Conservation (phyloP, 1,140 invertebrate genomes). For the Sipha flava region DNA sequence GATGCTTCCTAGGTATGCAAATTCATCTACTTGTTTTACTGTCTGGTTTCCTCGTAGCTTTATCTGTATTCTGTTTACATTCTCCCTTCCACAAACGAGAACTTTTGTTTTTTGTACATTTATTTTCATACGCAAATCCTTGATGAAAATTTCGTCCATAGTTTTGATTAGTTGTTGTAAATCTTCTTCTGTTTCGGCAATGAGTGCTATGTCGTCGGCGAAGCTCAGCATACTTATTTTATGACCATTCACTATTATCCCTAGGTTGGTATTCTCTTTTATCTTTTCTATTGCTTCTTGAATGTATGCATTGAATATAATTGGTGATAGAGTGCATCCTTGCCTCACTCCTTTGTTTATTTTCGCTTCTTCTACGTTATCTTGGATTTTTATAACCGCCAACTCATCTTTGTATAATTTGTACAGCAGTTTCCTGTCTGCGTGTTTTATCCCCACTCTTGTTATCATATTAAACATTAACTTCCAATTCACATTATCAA, state of each 20-base stretch:
- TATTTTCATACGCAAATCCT: no score
- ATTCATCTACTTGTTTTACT: no score
- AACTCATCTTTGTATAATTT: background rate
- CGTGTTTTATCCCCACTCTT: background rate
- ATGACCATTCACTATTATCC: background rate
- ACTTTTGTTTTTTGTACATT: no score
- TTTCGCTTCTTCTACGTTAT: background rate
- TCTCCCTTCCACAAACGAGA: no score
- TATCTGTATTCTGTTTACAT: no score
- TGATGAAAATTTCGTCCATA: no score
- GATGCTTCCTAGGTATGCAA: no score
- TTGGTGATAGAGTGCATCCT: no score
- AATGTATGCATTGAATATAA: background rate
- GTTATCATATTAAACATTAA: background rate
- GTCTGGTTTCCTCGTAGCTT: no score
- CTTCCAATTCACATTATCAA: slow-evolving; percentile 9
- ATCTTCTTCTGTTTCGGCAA: no score
- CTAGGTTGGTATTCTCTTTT: background rate
- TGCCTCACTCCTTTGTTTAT: background rate
- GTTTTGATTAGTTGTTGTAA: no score
- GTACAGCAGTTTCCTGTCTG: background rate
- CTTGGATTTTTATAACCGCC: background rate
- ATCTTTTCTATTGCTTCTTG: background rate
- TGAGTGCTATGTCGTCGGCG: no score
- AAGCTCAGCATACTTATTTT: background rate